Conservation (phyloP, 2,797 vertebrate species). For the Sebastolobus altivelis region DNA sequence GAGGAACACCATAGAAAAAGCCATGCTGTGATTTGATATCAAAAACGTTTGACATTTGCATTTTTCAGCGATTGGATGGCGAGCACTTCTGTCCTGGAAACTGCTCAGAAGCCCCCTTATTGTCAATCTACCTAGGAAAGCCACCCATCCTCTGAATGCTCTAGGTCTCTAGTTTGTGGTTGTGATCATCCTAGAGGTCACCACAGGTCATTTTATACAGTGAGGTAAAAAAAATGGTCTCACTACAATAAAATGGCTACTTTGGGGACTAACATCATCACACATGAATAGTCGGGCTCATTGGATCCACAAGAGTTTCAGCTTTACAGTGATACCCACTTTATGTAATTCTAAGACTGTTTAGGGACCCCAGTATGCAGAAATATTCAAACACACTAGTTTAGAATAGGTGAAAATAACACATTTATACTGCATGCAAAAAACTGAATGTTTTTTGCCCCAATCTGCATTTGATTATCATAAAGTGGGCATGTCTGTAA, state of each 20-base stretch:
- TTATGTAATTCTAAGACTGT: not conserved
- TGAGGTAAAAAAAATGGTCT: no score
- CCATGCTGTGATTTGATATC: not conserved
- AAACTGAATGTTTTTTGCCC: not conserved
- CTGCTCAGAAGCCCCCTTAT: not conserved
- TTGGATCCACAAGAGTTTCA: no score
- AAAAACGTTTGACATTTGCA: not conserved
- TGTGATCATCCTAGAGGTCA: not conserved
- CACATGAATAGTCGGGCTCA: not conserved
- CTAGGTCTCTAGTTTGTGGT: not conserved
- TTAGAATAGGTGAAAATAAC: not conserved
- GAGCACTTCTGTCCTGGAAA: not conserved
- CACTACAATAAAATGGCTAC: not conserved
- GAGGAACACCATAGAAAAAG: not conserved
- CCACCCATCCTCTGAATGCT: not conserved
- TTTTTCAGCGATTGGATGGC: not conserved
- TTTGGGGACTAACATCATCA: not conserved
- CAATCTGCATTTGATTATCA: no score
- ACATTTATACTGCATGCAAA: not conserved
- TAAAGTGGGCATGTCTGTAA: no score
- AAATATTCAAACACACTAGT: not conserved
- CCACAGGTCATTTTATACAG: no score
- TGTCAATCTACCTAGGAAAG: not conserved
- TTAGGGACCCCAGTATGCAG: not conserved
- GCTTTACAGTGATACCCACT: not conserved